These are phyloP conservation scores for Streptopelia turtur DNA, from an alignment of 2,797 vertebrate genomes.

Conservation along the genomic window DNA sequence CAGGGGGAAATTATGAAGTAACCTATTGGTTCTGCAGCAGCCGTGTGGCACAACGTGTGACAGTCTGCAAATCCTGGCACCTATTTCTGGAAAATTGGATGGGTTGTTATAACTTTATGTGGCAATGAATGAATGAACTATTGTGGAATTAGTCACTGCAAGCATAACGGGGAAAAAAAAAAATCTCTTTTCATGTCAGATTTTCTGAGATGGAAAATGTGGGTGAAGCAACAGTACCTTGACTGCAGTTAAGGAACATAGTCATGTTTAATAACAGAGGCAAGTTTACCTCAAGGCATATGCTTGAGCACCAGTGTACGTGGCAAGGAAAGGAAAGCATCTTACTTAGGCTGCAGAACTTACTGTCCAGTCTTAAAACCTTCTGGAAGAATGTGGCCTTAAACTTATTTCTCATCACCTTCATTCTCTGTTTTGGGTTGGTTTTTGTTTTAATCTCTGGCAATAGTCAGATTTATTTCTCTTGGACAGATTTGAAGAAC, in stretches of 20 bases:
- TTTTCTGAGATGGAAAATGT: conserved; percentile 76
- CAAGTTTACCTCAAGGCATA: neutral
- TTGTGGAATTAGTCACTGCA: conserved; percentile 78
- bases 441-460: neutral
- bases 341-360: neutral
- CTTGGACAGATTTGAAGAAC: conserved; percentile 23
- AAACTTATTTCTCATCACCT: neutral
- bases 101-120: conserved; percentile 56
- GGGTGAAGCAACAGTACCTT: conserved; percentile 55
- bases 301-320: neutral
- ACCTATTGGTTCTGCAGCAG: conserved; percentile 52
- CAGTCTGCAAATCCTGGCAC: conserved; percentile 73
- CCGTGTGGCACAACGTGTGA: conserved; percentile 39
- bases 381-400: neutral
- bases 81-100: conserved; percentile 78
- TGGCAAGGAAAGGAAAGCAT: neutral
- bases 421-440: neutral
- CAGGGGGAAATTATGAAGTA: conserved; percentile 78
- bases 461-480: neutral
- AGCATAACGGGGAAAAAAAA: conserved; percentile 35
- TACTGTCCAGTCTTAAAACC: neutral
- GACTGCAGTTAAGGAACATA: conserved; percentile 22
- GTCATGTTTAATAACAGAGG: conserved; percentile 1
- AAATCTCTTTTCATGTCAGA: conserved; percentile 55
- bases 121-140: conserved; percentile 83